Percentiles rank a stretch among this genome's conserved stretches.
Conservation (phyloP, 2,888 invertebrate species). For the Globia sparganii region DNA sequence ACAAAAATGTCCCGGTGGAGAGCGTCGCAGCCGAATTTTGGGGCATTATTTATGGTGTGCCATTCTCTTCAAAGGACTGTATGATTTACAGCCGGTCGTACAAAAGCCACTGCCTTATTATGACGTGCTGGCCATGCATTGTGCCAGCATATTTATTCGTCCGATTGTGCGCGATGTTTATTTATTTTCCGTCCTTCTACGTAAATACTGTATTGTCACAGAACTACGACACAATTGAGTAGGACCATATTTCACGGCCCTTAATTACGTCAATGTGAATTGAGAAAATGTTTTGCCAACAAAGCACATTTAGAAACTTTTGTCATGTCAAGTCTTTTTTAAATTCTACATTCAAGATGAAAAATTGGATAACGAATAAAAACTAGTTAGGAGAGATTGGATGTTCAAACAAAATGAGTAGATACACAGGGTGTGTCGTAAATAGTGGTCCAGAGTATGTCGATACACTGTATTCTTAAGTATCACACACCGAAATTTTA, state of each 20-base stretch:
- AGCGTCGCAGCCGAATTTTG: constrained; percentile 83
- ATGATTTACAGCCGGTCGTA: constrained; percentile 88
- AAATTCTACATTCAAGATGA: constrained; percentile 30
- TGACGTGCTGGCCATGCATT: constrained; percentile 88
- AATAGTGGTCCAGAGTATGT: too few species aligned
- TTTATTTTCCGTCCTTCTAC: constrained; percentile 89
- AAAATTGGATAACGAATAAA: constrained; percentile 35
- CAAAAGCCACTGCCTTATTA: constrained; percentile 89
- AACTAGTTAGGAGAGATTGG: constrained; percentile 60
- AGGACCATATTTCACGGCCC: constrained; percentile 86
- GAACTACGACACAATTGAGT: constrained; percentile 82
- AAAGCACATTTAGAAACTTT: constrained; percentile 63
- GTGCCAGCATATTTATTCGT: constrained; percentile 87
- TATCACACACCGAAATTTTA: too few species aligned
- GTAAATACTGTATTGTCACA: constrained; percentile 87
- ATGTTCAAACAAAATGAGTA: constrained; percentile 72
- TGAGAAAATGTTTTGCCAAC: constrained; percentile 78
- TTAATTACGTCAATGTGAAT: constrained; percentile 79
- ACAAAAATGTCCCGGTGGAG: constrained; percentile 83
- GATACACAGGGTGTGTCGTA: too few species aligned
- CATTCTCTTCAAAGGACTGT: constrained; percentile 88
- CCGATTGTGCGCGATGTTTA: constrained; percentile 87
- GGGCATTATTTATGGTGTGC: constrained; percentile 88
- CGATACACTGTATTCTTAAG: too few species aligned
- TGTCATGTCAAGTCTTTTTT: constrained; percentile 32